phyloP scores from a whole-genome alignment of 2,113 vertebrate species.

The Ammospiza nelsoni region DNA sequence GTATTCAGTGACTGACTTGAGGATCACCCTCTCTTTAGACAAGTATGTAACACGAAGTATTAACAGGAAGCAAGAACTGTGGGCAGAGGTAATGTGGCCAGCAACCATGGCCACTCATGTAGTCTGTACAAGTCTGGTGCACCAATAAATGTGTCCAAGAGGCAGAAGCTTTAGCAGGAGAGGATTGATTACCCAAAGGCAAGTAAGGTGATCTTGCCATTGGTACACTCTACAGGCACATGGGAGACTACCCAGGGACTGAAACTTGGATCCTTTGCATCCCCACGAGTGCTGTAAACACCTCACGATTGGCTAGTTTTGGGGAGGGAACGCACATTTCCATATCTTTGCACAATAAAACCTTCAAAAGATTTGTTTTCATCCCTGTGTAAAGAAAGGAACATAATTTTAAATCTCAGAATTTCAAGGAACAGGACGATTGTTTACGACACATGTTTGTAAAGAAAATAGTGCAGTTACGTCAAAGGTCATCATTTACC shows the following conservation, averaged over 20 bases:
- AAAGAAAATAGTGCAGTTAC: conserved; percentile 64
- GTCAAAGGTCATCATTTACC: conserved; percentile 46
- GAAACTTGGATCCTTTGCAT: conserved; percentile 13
- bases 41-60: not conserved
- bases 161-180: not conserved
- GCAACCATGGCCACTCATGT: not conserved
- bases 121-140: not conserved
- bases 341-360: conserved; percentile 1
- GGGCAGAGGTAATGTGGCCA: not conserved
- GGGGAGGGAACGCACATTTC: conserved; percentile 39
- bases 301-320: conserved; percentile 15
- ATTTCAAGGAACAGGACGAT: conserved; percentile 58
- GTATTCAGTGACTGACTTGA: not conserved
- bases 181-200: not conserved
- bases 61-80: not conserved
- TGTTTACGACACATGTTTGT: conserved; percentile 64
- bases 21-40: not conserved
- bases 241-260: not conserved
- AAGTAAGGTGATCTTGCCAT: not conserved
- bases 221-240: not conserved
- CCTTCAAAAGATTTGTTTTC: conserved; percentile 29
- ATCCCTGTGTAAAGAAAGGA: conserved; percentile 28
- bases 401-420: conserved; percentile 28
- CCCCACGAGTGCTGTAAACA: not conserved
- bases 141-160: not conserved